A percentile compares a stretch with the other conserved stretches of the same genome.
Evolutionary conservation across 2,888 invertebrate genomes (phyloP).

Genomic region (Pemphredon lugubris): DNA sequence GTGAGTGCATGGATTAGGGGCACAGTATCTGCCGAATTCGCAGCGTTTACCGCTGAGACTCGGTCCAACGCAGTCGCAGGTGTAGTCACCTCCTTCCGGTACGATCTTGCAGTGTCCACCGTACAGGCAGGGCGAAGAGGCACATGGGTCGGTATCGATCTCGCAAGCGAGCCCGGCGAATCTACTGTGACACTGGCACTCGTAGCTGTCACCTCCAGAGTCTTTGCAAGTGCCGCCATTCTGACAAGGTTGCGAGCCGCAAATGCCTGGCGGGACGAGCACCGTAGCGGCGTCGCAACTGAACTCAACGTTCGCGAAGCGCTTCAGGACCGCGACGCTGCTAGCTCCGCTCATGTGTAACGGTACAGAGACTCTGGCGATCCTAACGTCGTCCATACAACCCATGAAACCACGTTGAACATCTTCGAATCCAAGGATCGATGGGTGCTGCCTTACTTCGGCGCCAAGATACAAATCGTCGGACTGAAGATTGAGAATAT

Average conservation of each 20-base stretch:
- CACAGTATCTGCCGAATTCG: conserved; percentile 87
- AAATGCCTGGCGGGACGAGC: conserved; percentile 85
- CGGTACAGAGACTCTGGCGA: conserved; percentile 89
- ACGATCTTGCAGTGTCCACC: conserved; percentile 88
- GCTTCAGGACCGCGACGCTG: conserved; percentile 85
- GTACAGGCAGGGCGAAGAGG: conserved; percentile 92
- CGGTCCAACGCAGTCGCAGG: conserved; percentile 88
- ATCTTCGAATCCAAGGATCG: conserved; percentile 87
- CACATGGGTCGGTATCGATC: conserved; percentile 93
- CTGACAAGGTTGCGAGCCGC: conserved; percentile 90
- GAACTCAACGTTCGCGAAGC: conserved; percentile 88
- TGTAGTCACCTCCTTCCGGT: conserved; percentile 85
- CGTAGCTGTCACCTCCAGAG: conserved; percentile 83
- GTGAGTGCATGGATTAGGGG: conserved; percentile 90
- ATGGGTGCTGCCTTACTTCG: conserved; percentile 89
- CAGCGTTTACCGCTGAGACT: conserved; percentile 90
- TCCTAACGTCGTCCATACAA: conserved; percentile 93
- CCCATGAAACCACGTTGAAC: conserved; percentile 94
- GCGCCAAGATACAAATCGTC: conserved; percentile 93
- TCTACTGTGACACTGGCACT: conserved; percentile 90
- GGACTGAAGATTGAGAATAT: conserved; percentile 91
- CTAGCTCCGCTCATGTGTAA: conserved; percentile 86
- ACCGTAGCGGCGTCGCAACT: conserved; percentile 85
- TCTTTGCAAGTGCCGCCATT: conserved; percentile 88
- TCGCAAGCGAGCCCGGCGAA: conserved; percentile 92